These are phyloP conservation scores for Drosophila nigrodunni DNA, from an alignment of 1,140 invertebrate genomes.

Conservation along the genomic window DNA sequence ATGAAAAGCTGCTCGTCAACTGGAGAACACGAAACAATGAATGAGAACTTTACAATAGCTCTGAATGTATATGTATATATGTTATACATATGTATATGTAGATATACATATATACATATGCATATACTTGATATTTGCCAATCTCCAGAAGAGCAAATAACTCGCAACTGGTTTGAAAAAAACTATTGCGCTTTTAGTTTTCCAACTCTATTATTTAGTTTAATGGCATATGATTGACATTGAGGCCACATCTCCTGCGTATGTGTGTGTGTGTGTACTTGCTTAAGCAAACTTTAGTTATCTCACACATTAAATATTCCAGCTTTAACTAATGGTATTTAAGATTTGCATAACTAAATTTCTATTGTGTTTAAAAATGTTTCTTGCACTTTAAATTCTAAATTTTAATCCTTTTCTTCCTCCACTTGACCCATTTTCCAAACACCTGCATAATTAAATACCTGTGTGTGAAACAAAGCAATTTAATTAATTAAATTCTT, in stretches of 20 bases:
- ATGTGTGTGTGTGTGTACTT: neutral
- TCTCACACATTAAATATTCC: neutral
- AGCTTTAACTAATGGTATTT: too few relatives aligned
- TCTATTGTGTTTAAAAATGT: too few relatives aligned
- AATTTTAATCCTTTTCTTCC: neutral
- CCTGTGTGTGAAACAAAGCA: slow-evolving; percentile 58
- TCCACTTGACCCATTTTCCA: slow-evolving; percentile 58
- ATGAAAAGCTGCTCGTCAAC: slow-evolving; percentile 40
- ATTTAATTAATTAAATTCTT: slow-evolving; percentile 82
- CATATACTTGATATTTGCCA: slow-evolving; percentile 1
- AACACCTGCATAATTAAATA: slow-evolving; percentile 12
- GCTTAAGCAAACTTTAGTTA: neutral
- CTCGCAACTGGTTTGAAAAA: slow-evolving; percentile 23
- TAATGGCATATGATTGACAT: slow-evolving; percentile 72
- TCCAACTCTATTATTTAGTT: slow-evolving; percentile 56
- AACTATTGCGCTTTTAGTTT: slow-evolving; percentile 36
- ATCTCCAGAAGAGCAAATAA: slow-evolving; percentile 5
- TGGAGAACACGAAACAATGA: slow-evolving; percentile 19
- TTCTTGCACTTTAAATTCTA: too few relatives aligned
- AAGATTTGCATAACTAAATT: too few relatives aligned
- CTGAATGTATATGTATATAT: too few relatives aligned
- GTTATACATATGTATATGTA: too few relatives aligned
- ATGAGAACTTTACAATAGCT: slow-evolving; percentile 18
- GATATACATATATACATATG: too few relatives aligned
- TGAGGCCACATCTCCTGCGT: slow-evolving; percentile 63